A percentile compares a stretch with the other conserved stretches of the same genome.
These are phyloP conservation scores for Sebastes cheni DNA, from an alignment of 2,797 vertebrate species.

Conservation along the genomic window DNA sequence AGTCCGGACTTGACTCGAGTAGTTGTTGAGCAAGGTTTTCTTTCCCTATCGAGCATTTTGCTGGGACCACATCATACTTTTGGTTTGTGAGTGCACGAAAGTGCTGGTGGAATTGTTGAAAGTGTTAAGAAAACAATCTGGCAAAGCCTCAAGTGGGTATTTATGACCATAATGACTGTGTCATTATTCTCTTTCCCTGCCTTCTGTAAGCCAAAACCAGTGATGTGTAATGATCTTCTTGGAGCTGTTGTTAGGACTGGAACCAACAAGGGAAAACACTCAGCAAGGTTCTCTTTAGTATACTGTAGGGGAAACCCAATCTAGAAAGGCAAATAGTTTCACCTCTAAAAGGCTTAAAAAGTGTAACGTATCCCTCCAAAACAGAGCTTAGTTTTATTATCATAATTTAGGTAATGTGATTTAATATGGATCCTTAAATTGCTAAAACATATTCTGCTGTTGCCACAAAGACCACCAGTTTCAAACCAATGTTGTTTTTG, in stretches of 20 bases:
- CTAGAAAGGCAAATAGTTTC: neutral
- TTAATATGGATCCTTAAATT: neutral
- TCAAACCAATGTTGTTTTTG: constrained; percentile 12
- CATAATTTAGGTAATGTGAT: neutral
- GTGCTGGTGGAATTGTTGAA: neutral
- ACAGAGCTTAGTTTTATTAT: constrained; percentile 1
- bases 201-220: neutral
- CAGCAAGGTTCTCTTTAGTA: neutral
- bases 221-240: neutral
- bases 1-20: constrained; percentile 34
- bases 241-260: neutral
- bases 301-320: neutral
- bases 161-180: neutral
- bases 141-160: neutral
- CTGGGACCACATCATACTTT: constrained; percentile 15
- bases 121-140: constrained; percentile 28
- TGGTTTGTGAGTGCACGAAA: constrained; percentile 44
- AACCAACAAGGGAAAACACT: neutral
- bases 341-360: neutral
- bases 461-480: neutral
- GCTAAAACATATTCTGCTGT: neutral
- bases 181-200: constrained; percentile 6
- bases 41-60: constrained; percentile 20
- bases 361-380: neutral
- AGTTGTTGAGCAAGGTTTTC: constrained; percentile 31